phyloP scores from a whole-genome alignment of 2,888 invertebrate species.

The Selenia dentaria region DNA sequence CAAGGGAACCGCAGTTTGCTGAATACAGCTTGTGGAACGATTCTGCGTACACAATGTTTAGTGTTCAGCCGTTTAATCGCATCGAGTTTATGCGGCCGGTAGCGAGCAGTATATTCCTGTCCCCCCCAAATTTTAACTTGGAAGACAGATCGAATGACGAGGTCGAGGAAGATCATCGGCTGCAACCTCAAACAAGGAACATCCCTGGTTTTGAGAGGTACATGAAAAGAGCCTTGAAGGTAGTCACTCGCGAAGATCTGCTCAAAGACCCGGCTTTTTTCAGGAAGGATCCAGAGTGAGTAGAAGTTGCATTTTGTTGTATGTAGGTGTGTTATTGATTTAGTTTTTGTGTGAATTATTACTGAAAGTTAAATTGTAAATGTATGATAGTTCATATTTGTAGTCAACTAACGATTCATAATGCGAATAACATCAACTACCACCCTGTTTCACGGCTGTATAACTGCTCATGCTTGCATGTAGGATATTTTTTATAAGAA shows the following conservation, averaged over 20 bases:
- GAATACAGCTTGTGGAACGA: conserved; percentile 33
- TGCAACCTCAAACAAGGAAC: background rate
- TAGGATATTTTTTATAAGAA: too few relatives aligned
- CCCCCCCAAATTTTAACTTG: conserved; percentile 11
- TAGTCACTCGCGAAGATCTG: conserved; percentile 13
- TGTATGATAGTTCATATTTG: too few relatives aligned
- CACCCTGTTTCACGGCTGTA: too few relatives aligned
- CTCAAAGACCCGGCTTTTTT: conserved; percentile 12
- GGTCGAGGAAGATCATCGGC: background rate
- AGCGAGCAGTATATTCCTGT: conserved; percentile 18
- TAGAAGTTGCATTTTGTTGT: too few relatives aligned
- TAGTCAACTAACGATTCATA: too few relatives aligned
- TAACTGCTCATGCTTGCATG: too few relatives aligned
- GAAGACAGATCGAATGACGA: conserved; percentile 8
- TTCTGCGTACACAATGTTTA: conserved; percentile 19
- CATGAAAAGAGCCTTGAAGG: conserved; percentile 12
- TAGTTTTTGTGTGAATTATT: too few relatives aligned
- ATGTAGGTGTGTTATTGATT: background rate
- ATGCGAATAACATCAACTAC: too few relatives aligned
- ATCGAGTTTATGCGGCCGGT: conserved; percentile 21
- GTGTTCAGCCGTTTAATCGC: conserved; percentile 7
- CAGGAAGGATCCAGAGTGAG: conserved; percentile 15
- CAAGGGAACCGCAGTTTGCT: conserved; percentile 19
- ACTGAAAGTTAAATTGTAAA: too few relatives aligned
- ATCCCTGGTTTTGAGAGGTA: conserved; percentile 17